Base-by-base conservation (phyloP, 2,888 invertebrate species). In the Lasioglossum malachurum region DNA sequence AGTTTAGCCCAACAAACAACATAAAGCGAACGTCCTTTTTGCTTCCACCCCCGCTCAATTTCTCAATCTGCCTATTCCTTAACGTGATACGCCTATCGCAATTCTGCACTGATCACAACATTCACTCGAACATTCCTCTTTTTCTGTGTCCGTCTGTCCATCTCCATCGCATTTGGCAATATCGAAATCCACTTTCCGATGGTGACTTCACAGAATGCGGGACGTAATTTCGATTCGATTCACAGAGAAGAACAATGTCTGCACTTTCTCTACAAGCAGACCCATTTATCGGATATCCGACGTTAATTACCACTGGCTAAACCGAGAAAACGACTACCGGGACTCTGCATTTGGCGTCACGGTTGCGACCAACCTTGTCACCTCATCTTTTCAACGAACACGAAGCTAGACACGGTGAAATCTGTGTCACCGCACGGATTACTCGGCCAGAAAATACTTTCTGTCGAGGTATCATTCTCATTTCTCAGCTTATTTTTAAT, bases 141-240 rank as follows among this genome's bases (percentile, higher is more conserved):
- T 57, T 81, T 85, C 91, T 84, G 87, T 92, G 93, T 93, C 92
- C 93, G 92, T 93, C 93, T 93, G 92, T 93, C 89, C 90, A 92
- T 92, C 92, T 90, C 87, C 80, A 88, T 88, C 83, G 76, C 81
- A 85, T 84, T 72, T 71, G 60, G 41, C 74, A 71, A 89, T 80
- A 85, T 82, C 76, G 84, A 84, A 53, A 31, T 67, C 31, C 67
- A 53, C 69, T 31, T 57, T 44, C 23, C 16, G 14, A 60, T 27
- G 67, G 74, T 35, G 16, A 77, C 57, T 69, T 31, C 73, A 16
- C 23, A 31, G 44, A 44, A 8, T 41, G 75, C 35, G 19, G 76
- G 53, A 67, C 77, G 46, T 35, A 41, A 23, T 41, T 38, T 74
- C 57, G 53, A 74, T 74, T 77, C 64, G 53, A 41, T 79, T 31